These are phyloP conservation scores for Leptestheria dahalacensis DNA, from an alignment of 1,140 invertebrate species.

Conservation along the genomic window DNA sequence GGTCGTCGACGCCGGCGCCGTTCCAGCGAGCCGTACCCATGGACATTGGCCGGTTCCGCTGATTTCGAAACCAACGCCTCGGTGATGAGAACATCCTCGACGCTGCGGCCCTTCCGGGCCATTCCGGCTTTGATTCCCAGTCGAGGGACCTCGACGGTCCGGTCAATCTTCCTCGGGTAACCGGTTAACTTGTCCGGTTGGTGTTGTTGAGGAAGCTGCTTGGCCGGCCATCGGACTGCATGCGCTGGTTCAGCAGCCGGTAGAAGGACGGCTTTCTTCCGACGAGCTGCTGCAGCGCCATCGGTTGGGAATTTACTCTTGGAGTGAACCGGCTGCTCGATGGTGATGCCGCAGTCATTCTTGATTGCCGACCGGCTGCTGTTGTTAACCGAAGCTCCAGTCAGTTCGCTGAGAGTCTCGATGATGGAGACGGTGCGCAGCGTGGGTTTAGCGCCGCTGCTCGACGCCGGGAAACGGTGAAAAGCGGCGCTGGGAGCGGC, in stretches of 20 bases:
- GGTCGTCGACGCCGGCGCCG: conserved; percentile 7
- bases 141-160: neutral
- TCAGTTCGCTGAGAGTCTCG: conserved; percentile 23
- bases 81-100: conserved; percentile 10
- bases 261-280: too few species aligned
- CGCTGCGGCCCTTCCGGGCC: conserved; percentile 8
- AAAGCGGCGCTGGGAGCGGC: neutral
- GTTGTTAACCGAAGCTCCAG: conserved; percentile 7
- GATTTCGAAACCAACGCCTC: neutral
- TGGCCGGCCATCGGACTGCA: too few species aligned
- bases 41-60: conserved; percentile 4
- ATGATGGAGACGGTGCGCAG: conserved; percentile 23
- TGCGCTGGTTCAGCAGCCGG: neutral
- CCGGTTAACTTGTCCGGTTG: neutral
- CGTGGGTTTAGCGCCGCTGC: conserved; percentile 8
- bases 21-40: conserved; percentile 15
- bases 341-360: too few species aligned
- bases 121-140: neutral
- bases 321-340: too few species aligned
- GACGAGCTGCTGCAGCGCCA: too few species aligned
- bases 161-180: neutral
- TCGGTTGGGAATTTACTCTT: too few species aligned
- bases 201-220: conserved; percentile 10
- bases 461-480: neutral
- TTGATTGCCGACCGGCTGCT: too few species aligned